Conservation (phyloP, 35 echinoderm and acorn worm genomes). For the Diadema setosum region DNA sequence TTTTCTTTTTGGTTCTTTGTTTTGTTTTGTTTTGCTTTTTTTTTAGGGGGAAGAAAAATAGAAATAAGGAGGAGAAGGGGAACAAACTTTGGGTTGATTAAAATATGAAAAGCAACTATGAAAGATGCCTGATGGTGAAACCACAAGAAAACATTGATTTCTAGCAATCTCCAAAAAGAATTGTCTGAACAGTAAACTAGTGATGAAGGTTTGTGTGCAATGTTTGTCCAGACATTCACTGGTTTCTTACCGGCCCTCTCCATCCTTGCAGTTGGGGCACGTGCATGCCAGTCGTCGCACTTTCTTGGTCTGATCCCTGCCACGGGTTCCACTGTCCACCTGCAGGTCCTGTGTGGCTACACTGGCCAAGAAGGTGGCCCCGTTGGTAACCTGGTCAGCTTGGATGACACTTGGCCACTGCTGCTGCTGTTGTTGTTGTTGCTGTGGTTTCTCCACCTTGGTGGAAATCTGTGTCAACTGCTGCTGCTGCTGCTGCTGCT, state of each 20-base stretch:
- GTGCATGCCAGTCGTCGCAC: constrained; percentile 78
- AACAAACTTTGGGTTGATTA: too few species aligned
- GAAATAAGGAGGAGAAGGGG: too few species aligned
- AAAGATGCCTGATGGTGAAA: too few species aligned
- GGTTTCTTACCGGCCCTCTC: constrained; percentile 82
- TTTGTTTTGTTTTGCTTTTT: too few species aligned
- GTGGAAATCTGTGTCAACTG: not conserved
- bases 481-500: constrained; percentile 3
- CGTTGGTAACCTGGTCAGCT: not conserved
- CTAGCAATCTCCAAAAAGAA: too few species aligned
- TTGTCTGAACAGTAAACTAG: too few species aligned
- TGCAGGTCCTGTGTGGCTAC: constrained; percentile 21
- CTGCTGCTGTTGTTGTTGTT: not conserved
- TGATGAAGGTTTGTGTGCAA: too few species aligned
- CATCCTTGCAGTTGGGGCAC: constrained; percentile 90
- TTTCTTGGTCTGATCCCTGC: constrained; percentile 24
- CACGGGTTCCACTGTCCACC: not conserved
- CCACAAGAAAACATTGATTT: too few species aligned
- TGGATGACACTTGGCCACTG: not conserved
- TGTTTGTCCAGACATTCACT: too few species aligned
- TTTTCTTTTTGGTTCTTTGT: too few species aligned
- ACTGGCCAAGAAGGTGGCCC: not conserved
- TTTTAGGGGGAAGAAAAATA: too few species aligned
- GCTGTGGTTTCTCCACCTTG: not conserved
- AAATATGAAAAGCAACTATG: too few species aligned